A percentile compares a stretch with the other conserved stretches of the same genome.
phyloP scores from a whole-genome alignment of 30 jellyfish, hydroid and myxozoan species.

The Hydractinia echinata region DNA sequence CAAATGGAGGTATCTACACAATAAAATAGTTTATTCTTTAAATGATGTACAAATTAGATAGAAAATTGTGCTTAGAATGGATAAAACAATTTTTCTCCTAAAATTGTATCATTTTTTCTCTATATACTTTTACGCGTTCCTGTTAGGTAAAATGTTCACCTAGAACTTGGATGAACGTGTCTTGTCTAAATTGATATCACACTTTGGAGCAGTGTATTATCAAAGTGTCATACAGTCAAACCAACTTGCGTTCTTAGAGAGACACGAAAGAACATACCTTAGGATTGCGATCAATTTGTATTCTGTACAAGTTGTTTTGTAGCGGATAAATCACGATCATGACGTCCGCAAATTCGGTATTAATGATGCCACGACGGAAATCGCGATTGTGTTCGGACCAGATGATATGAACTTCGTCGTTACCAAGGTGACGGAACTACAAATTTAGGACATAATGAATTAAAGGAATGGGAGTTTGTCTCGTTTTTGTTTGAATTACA shows the following conservation, averaged over 20 bases:
- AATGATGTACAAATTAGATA: background rate
- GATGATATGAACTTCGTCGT: conserved; percentile 95
- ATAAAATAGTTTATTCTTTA: background rate
- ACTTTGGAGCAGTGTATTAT: too few relatives aligned
- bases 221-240: background rate
- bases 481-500: too few relatives aligned
- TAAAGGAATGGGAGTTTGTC: too few relatives aligned
- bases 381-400: conserved; percentile 97
- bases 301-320: conserved; percentile 58
- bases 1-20: conserved; percentile 75
- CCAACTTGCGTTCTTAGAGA: background rate
- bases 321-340: conserved; percentile 79
- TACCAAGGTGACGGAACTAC: conserved; percentile 98
- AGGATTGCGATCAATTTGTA: conserved; percentile 64
- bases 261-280: conserved; percentile 38
- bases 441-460: background rate
- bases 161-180: too few relatives aligned
- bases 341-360: conserved; percentile 97
- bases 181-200: too few relatives aligned
- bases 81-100: too few relatives aligned
- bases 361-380: conserved; percentile 93
- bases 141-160: too few relatives aligned
- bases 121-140: too few relatives aligned
- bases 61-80: too few relatives aligned
- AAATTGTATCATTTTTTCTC: too few relatives aligned